A percentile compares a stretch with the other conserved stretches of the same genome.
Conservation (phyloP, 2,113 vertebrate genomes). For the Rhinolophus ferrumequinum region DNA sequence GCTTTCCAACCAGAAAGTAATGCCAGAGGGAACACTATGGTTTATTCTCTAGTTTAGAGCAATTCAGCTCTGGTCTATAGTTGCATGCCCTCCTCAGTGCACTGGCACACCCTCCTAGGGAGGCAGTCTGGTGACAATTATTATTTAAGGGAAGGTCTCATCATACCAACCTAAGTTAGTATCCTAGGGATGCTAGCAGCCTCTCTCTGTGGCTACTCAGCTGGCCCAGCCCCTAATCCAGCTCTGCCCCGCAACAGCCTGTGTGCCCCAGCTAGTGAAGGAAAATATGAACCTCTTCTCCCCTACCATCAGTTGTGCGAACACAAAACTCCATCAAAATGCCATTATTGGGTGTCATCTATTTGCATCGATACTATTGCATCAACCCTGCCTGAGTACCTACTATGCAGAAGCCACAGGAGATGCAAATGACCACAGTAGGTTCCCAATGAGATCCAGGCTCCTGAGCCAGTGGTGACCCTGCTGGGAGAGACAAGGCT, state of each 20-base stretch:
- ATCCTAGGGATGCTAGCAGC: not conserved
- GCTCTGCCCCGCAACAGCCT: not conserved
- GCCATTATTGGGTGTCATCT: fast-evolving
- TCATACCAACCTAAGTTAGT: not conserved
- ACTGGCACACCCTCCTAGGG: fast-evolving
- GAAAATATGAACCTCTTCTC: not conserved
- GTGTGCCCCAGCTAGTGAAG: not conserved
- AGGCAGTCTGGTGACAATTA: not conserved
- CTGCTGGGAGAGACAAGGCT: no score
- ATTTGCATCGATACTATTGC: fast-evolving
- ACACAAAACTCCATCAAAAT: not conserved
- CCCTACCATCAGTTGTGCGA: not conserved
- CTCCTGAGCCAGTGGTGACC: not conserved
- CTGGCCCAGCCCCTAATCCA: not conserved
- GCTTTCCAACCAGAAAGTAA: not conserved
- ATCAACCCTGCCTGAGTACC: not conserved
- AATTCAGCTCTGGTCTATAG: not conserved
- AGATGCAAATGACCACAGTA: not conserved
- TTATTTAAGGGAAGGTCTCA: not conserved
- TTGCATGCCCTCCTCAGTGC: not conserved
- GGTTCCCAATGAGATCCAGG: not conserved
- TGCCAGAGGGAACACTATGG: not conserved
- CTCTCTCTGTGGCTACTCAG: not conserved
- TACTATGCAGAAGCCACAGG: not conserved
- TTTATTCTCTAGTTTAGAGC: not conserved